These are phyloP conservation scores for Brachyrhaphis roseni DNA, from an alignment of 2,797 vertebrate species.

Conservation along the genomic window DNA sequence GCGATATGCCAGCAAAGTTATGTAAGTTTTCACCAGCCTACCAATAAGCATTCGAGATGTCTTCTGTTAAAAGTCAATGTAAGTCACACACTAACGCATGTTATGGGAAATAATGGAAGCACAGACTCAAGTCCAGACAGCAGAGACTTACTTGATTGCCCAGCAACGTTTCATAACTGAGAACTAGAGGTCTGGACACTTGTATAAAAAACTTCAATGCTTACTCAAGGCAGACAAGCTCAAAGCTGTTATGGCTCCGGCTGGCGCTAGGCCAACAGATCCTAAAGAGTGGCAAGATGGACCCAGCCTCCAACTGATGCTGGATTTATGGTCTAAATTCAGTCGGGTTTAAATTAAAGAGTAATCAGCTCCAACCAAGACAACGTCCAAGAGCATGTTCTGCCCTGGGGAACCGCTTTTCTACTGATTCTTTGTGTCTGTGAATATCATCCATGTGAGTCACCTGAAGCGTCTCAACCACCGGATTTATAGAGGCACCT, in stretches of 20 bases:
- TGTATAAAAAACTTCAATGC: constrained; percentile 23
- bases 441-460: not conserved
- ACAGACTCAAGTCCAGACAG: constrained; percentile 21
- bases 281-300: not conserved
- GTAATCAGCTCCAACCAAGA: not conserved
- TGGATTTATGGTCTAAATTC: not conserved
- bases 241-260: constrained; percentile 9
- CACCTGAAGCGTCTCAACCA: not conserved
- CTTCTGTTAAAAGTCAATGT: constrained; percentile 30
- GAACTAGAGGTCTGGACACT: constrained; percentile 46
- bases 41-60: constrained; percentile 53
- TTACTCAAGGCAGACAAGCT: constrained; percentile 32
- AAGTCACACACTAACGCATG: constrained; percentile 28
- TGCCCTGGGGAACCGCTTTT: not conserved
- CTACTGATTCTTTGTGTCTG: not conserved
- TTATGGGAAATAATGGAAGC: constrained; percentile 36
- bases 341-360: not conserved
- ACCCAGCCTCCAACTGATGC: not conserved
- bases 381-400: not conserved
- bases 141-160: constrained; percentile 39
- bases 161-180: constrained; percentile 19
- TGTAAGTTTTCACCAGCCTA: constrained; percentile 37
- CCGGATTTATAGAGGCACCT: not conserved
- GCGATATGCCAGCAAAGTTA: constrained; percentile 49
- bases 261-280: not conserved